Conservation (phyloP, 1,140 invertebrate species). For the Achatina immaculata region DNA sequence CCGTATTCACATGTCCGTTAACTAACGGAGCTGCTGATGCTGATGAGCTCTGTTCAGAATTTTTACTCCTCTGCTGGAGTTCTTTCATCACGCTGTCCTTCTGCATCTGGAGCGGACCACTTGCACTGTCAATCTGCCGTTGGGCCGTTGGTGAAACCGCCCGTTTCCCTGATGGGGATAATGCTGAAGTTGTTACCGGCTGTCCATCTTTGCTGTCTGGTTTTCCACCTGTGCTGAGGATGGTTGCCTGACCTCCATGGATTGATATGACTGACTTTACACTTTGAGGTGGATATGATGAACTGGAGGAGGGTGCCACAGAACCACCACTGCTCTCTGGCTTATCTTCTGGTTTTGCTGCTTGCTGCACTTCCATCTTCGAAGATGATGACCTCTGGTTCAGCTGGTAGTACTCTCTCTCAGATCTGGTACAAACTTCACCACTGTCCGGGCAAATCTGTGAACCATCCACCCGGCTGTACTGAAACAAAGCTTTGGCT, state of each 20-base stretch:
- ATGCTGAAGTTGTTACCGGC: background rate
- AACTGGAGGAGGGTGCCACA: background rate
- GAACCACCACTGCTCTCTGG: background rate
- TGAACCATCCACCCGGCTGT: background rate
- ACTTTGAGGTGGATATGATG: background rate
- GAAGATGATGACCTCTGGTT: background rate
- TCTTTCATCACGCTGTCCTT: background rate
- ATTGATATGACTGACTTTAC: slow-evolving; percentile 44
- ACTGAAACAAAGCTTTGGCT: slow-evolving; percentile 22
- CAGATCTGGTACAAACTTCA: background rate
- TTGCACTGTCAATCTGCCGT: too few species aligned
- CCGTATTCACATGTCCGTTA: background rate
- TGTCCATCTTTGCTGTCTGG: background rate
- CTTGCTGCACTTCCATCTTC: background rate
- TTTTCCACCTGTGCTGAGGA: slow-evolving; percentile 31
- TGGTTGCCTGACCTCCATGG: slow-evolving; percentile 37
- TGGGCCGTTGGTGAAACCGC: background rate
- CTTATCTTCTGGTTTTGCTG: background rate
- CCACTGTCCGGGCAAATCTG: slow-evolving; percentile 12
- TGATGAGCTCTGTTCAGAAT: background rate
- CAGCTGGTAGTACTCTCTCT: background rate
- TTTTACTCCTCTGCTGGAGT: background rate
- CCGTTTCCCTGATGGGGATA: background rate
- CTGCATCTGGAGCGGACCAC: background rate
- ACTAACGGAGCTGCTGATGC: background rate